Evolutionary conservation across 2,797 vertebrate species (phyloP).

Genomic region (Lindbergichthys nudifrons): DNA sequence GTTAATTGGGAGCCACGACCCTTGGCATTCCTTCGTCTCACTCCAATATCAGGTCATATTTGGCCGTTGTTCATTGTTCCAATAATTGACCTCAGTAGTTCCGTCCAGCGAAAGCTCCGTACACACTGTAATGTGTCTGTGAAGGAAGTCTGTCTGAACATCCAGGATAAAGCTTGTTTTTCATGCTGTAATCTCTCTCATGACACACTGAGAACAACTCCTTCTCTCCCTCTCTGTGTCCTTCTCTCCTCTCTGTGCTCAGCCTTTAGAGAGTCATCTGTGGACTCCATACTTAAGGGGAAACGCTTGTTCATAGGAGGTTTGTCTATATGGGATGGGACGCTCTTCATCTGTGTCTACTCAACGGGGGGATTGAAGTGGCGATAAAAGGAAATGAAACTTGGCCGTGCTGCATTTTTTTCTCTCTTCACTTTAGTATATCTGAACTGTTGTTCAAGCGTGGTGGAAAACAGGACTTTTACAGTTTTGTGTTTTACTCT

Average conservation of each 20-base stretch:
- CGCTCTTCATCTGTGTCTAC: conserved; percentile 57
- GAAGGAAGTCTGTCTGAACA: conserved; percentile 41
- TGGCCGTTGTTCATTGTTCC: conserved; percentile 40
- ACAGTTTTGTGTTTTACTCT: conserved; percentile 28
- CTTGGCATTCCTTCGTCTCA: conserved; percentile 20
- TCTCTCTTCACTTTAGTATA: conserved; percentile 48
- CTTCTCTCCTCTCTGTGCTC: conserved; percentile 69
- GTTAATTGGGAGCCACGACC: conserved; percentile 27
- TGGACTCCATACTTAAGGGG: conserved; percentile 54
- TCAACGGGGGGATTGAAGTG: conserved; percentile 46
- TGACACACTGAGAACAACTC: conserved; percentile 45
- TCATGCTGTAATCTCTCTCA: conserved; percentile 43
- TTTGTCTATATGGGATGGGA: conserved; percentile 54
- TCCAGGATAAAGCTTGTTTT: conserved; percentile 34
- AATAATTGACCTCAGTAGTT: conserved; percentile 34
- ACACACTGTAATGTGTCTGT: conserved; percentile 24
- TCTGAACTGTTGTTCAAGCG: conserved; percentile 43
- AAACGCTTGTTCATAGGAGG: conserved; percentile 44
- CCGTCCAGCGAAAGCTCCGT: conserved; percentile 15
- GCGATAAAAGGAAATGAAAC: conserved; percentile 48
- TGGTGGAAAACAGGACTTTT: conserved; percentile 40
- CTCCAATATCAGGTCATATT: conserved; percentile 42
- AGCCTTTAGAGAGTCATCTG: conserved; percentile 73
- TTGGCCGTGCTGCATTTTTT: conserved; percentile 23
- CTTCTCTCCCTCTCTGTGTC: conserved; percentile 36